phyloP scores from a whole-genome alignment of 2,113 vertebrate genomes.

The Polyodon spathula region DNA sequence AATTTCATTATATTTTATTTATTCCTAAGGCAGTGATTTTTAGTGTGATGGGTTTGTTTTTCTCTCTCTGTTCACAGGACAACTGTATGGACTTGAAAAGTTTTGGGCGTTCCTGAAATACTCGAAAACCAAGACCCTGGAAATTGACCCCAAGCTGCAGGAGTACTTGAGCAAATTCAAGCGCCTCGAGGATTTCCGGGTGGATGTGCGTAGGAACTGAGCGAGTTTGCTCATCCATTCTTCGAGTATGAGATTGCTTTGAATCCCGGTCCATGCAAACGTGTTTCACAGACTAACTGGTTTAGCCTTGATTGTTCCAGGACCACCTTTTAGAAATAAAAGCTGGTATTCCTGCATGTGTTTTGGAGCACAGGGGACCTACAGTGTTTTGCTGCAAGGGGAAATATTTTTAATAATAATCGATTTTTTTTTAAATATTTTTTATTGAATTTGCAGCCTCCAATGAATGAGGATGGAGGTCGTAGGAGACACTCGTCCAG shows the following conservation, averaged over 20 bases:
- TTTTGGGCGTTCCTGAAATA: constrained; percentile 99
- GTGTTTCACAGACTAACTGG: too few species aligned
- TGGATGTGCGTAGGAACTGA: constrained; percentile 71
- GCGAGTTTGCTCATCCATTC: too few species aligned
- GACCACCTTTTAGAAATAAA: too few species aligned
- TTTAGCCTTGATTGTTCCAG: too few species aligned
- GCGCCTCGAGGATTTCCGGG: constrained; percentile 93
- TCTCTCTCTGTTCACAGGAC: constrained; percentile 55
- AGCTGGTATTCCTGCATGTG: too few species aligned
- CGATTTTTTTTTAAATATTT: constrained; percentile 28
- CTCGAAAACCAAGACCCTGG: constrained; percentile 92
- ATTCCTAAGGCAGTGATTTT: not conserved
- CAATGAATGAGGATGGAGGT: constrained; percentile 82
- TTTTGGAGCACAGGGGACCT: too few species aligned
- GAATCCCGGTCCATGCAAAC: too few species aligned
- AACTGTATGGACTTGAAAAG: constrained; percentile 96
- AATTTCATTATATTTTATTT: not conserved
- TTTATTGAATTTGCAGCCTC: too few species aligned
- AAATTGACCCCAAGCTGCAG: constrained; percentile 89
- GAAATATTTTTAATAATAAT: not conserved
- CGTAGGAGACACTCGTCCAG: constrained; percentile 73
- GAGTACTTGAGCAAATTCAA: constrained; percentile 88
- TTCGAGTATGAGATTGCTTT: too few species aligned
- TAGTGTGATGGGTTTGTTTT: too few species aligned
- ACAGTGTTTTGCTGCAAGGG: too few species aligned